Evolutionary conservation across 1,140 invertebrate genomes (phyloP).

Genomic region (Neodiprion fabricii): DNA sequence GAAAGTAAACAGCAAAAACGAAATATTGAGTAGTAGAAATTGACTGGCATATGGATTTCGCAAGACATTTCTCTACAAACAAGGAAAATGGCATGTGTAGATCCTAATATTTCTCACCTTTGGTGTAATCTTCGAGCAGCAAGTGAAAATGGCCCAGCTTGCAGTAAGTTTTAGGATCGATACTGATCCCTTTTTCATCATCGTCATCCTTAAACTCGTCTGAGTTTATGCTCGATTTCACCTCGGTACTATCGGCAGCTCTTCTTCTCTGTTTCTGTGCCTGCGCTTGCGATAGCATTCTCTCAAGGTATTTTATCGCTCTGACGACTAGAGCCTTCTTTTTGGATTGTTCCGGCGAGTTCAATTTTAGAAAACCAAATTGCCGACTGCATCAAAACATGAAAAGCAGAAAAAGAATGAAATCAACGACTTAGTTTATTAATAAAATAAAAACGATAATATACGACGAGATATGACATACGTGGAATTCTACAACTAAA

Average conservation of each 20-base stretch:
- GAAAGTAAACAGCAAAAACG: slow-evolving; percentile 47
- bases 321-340: slow-evolving; percentile 81
- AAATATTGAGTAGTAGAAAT: not conserved
- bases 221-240: slow-evolving; percentile 48
- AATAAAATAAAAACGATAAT: too few species aligned
- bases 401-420: slow-evolving; percentile 27
- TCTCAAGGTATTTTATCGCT: slow-evolving; percentile 83
- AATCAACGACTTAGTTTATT: not conserved
- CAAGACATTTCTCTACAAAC: slow-evolving; percentile 10
- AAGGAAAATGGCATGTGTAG: not conserved
- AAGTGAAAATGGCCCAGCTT: slow-evolving; percentile 94
- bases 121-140: slow-evolving; percentile 86
- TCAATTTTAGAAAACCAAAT: slow-evolving; percentile 85
- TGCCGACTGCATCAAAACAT: slow-evolving; percentile 72
- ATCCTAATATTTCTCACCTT: slow-evolving; percentile 69
- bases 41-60: not conserved
- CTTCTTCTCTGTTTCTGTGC: slow-evolving; percentile 62
- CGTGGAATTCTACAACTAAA: too few species aligned
- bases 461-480: too few species aligned
- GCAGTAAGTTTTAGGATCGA: slow-evolving; percentile 90
- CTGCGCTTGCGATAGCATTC: slow-evolving; percentile 81
- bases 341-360: slow-evolving; percentile 75
- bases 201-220: slow-evolving; percentile 60
- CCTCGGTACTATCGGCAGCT: slow-evolving; percentile 56
- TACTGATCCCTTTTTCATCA: slow-evolving; percentile 72